Evolutionary conservation across 1,140 invertebrate species (phyloP).

Genomic region (Apis florea): DNA sequence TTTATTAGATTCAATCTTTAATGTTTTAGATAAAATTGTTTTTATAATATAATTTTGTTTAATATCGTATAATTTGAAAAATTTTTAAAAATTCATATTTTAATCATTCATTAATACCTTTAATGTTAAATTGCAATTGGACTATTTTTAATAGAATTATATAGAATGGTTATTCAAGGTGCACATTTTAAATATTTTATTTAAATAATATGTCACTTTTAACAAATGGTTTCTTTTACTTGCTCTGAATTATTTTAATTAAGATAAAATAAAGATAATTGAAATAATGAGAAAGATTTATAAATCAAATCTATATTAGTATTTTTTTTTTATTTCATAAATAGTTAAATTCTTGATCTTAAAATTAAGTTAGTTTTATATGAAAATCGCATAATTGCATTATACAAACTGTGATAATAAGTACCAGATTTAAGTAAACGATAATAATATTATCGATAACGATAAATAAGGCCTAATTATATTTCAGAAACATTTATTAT

Average conservation of each 20-base stretch:
- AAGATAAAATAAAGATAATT: not conserved
- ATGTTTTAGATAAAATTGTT: not conserved
- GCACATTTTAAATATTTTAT: conserved; percentile 27
- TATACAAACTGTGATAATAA: conserved; percentile 44
- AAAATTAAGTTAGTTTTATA: not conserved
- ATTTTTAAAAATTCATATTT: conserved; percentile 7
- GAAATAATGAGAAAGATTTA: not conserved
- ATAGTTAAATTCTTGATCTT: not conserved
- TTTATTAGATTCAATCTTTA: not conserved
- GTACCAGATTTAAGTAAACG: conserved; percentile 17
- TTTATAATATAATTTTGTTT: not conserved
- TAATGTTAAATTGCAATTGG: not conserved
- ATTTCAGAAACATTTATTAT: conserved; percentile 10
- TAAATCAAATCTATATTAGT: conserved; percentile 1
- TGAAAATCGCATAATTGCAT: conserved; percentile 8
- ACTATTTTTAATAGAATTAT: not conserved
- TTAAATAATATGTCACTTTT: conserved; percentile 33
- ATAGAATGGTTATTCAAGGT: conserved; percentile 34
- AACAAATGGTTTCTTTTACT: conserved; percentile 30
- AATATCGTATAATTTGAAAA: conserved; percentile 19
- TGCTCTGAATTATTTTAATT: conserved; percentile 38
- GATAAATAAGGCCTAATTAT: conserved; percentile 36
- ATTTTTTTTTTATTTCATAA: not conserved
- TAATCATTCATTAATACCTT: not conserved
- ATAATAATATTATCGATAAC: not conserved